Evolutionary conservation across 1,140 invertebrate species (phyloP).

Genomic region (Pseudomyrmex cubaensis): DNA sequence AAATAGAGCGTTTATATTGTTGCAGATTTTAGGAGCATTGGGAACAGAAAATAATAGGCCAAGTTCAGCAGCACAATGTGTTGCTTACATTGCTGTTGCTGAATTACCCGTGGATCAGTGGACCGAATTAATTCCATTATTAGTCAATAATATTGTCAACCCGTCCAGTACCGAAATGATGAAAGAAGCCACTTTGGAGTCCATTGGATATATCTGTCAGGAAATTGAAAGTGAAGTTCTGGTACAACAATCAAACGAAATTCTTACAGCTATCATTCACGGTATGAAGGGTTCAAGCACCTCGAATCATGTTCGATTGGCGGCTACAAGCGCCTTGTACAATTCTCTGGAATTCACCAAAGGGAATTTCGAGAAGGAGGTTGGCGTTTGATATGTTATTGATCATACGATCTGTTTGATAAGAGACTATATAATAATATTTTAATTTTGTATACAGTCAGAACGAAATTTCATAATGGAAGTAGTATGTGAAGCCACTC

Average conservation of each 20-base stretch:
- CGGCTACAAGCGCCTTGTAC: conserved; percentile 98
- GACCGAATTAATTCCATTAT: conserved; percentile 93
- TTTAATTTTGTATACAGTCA: conserved; percentile 84
- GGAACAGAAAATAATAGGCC: conserved; percentile 98
- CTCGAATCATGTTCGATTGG: conserved; percentile 94
- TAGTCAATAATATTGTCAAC: conserved; percentile 97
- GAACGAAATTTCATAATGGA: conserved; percentile 99
- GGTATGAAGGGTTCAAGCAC: conserved; percentile 95
- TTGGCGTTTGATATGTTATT: conserved; percentile 75
- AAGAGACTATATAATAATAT: not conserved
- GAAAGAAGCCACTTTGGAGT: conserved; percentile 98
- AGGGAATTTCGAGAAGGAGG: conserved; percentile 98
- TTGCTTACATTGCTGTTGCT: conserved; percentile 98
- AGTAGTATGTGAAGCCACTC: conserved; percentile 97
- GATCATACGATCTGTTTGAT: not conserved
- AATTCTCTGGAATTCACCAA: conserved; percentile 99
- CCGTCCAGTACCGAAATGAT: conserved; percentile 95
- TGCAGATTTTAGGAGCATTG: conserved; percentile 94
- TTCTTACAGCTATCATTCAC: conserved; percentile 99
- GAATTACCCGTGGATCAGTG: conserved; percentile 95
- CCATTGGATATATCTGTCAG: conserved; percentile 95
- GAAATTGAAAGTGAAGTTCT: conserved; percentile 96
- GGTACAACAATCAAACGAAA: conserved; percentile 96
- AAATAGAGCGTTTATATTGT: conserved; percentile 30
- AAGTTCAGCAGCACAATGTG: conserved; percentile 99